Base-by-base conservation (phyloP, 2,113 vertebrate genomes). In the Phodopus roborovskii region DNA sequence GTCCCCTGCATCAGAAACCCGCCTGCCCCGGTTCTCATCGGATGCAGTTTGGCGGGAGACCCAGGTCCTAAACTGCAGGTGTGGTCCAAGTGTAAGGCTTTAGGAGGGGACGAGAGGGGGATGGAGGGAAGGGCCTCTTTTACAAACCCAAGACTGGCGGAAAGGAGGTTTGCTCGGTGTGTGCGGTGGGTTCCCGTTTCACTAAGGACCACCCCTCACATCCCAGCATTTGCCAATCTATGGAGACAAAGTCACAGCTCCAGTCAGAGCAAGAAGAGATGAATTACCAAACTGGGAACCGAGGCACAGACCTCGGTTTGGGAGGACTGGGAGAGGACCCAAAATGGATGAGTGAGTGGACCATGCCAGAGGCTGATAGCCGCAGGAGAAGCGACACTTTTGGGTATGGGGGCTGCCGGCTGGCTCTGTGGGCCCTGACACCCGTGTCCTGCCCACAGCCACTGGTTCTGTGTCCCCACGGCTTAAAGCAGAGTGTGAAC, bases 361-460 rank as follows among this genome's bases (percentile, higher is more conserved):
- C 24, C 1, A 0, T 1, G 42, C n/a, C 2, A 6, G 92, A 30
- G 0, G 89, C 4, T 7, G 3, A 0, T 50, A 1, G 85, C 3
- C 1, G 58, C 68, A 11, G 5, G 17, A 19, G 17, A 19, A 22
- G 3, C 62, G 28, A 26, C 17, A 71, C 3, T 39, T n/a, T 11
- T 62, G n/a, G 36, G 26, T 16, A 6, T 7, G 0, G 9, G 45
- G 30, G 62, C 4, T 1, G 5, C 24, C 2, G 0, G 3, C 28
- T 56, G 36, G 22, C 30, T n/a, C 1, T 10, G 0, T 5, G 0
- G 4, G 7, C 2, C 28, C 62, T 6, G 50, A 30, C 1, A 6
- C 10, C 3, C 0, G 7, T 2, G 3, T 39, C 58, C 86, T 22
- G n/a, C n/a, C 20, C 0, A 1, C 5, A 26, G 81, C 8, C 88